Evolutionary conservation across 2,113 vertebrate species (phyloP), one percentile per base, ranked within the genome.

Genomic region (Beaufortia kweichowensis): DNA sequence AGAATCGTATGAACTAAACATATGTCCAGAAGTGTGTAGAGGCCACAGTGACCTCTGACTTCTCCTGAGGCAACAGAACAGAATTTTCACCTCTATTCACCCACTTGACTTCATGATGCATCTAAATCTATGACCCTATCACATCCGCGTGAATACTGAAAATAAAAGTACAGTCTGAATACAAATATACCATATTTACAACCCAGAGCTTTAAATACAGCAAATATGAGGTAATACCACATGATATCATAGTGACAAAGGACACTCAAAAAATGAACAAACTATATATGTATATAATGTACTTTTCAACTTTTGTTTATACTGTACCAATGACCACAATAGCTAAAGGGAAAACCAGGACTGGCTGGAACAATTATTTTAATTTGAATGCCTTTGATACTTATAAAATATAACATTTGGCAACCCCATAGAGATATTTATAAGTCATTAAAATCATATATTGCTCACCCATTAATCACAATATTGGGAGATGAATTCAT

Each of bases 1-100:
- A n/a, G n/a, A n/a, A n/a, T n/a, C n/a, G n/a, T n/a, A 0, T 61
- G 11, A 24, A 73, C 29, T 73, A 61, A 73, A 73, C 57, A 48
- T 48, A 74, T 62, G 57, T 57, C 6, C 71, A 73, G 70, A 73
- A 73, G 46, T 61, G 71, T 71, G 53, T 29, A 48, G 80, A 84
- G 84, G 78, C 71, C 69, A 79, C 46, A 57, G n/a, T 77, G 66
- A 71, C 66, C 76, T 68, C 48, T 71, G 76, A 78, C 66, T n/a
- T 26, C 29, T 63, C 31, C 76, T 33, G 28, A 39, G 56, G 76
- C 57, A 70, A 70, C n/a, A 41, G 57, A 46, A 78, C 66, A 53
- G 39, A 61, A 78, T 70, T 29, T 71, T 26, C 67, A 61, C 29
- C 68, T 29, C 48, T 70, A 17, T 43, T 55, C 75, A 77, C 55